Evolutionary conservation across 1,140 invertebrate species (phyloP), one percentile per base, ranked within the genome.

Genomic region (Sycobia sp.): DNA sequence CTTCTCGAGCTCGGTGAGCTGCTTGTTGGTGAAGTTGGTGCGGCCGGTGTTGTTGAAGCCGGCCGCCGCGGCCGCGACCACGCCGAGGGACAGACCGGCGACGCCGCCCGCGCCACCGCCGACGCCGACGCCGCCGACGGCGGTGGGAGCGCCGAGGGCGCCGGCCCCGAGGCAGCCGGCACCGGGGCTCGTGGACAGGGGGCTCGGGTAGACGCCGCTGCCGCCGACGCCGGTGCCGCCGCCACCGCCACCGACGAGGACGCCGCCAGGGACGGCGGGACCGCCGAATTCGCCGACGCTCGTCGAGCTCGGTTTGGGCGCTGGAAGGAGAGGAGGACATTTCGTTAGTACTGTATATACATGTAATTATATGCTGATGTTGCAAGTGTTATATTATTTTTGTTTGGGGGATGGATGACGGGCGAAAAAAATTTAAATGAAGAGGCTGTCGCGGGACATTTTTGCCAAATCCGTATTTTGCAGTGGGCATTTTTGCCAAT

Each of bases 1-100:
- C 78, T 99, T 99, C 78, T 99, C 97, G 67, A 99, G 84, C 82
- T 99, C 97, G 1, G 96, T 99, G 49, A 99, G 86, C 79, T 99
- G 97, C 81, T 99, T 98, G 77, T 97, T 99, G 53, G 95, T 98
- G 83, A 99, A 99, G 82, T 99, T 99, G 3, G 96, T 99, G 27
- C 97, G 85, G 22, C 94, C 94, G 5, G 93, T 91, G 76, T 91
- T 91, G 79, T 92, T 93, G 56, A 90, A 83, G 72, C 86, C 71
- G 11, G 71, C 72, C 1, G 74, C 41, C 47, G 46, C 46, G 25
- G 43, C 50, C 10, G 73, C 64, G 46, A 73, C 76, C 2, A 54
- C 62, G 0, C 47, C 62, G 0, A 49, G 39, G 1, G 56, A 25
- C 44, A 25, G 57, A 10, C 67, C 55, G 10, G 64, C 51, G 4